Base-by-base conservation (phyloP, 2,113 vertebrate genomes). In the Pristiophorus japonicus region DNA sequence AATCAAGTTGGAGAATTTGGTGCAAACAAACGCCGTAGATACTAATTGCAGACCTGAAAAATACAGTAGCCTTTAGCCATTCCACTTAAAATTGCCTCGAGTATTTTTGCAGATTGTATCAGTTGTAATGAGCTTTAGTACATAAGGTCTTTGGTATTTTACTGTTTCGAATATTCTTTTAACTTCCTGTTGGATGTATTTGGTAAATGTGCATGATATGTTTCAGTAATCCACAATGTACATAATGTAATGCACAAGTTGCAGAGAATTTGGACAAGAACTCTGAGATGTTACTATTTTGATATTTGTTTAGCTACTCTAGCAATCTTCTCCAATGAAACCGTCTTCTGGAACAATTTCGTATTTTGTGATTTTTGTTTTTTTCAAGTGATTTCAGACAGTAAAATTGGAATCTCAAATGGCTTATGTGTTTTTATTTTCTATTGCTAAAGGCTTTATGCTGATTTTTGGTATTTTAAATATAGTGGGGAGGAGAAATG, bases 101-200 rank as follows among this genome's bases (percentile, higher is more conserved):
- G 93, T 94, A 70, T 94, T 94, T 94, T 94, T 94, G 93, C 93
- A 94, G 93, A 94, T 70, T 94, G 93, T 94, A 94, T 94, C 65
- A 70, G 87, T 94, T 94, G 93, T 94, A 94, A 94, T 94, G 93
- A 94, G 93, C 93, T 94, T 94, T 94, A 94, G 93, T 94, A 94
- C 93, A 70, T 51, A 94, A 93, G 93, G 93, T 94, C 93, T 94
- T 94, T 94, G 42, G 66, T 94, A 94, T 73, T 70, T 94, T 94
- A 94, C 93, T 94, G 93, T 94, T 94, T 94, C 45, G 16, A 94
- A 94, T 94, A 94, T 94, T 94, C 42, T 70, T 94, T 94, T 70
- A 94, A 94, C 65, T 94, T 94, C 93, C 66, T 94, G 93, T 94
- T 94, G 66, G 93, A 94, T 94, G 93, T 94, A 67, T 63, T 94